Conservation (phyloP, 2,797 vertebrate genomes). For the Ctenosaura bakeri region DNA sequence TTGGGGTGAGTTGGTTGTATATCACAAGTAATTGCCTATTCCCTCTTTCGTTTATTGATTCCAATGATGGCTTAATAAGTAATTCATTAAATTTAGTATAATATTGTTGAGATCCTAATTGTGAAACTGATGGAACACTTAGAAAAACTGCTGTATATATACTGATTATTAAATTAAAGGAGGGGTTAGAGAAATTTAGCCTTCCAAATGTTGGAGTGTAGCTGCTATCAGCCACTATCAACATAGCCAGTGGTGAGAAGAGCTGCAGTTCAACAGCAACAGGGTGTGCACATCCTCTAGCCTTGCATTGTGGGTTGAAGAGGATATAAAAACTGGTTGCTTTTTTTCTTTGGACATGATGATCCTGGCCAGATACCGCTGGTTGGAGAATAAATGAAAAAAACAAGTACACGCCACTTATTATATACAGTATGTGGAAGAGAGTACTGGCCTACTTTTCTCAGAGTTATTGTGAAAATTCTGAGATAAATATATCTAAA, state of each 20-base stretch:
- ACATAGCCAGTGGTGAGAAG: not conserved
- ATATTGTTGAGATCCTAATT: not conserved
- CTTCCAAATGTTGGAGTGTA: not conserved
- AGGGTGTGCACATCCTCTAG: not conserved
- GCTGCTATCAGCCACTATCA: not conserved
- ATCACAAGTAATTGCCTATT: not conserved
- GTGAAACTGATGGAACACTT: not conserved
- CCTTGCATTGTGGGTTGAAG: not conserved
- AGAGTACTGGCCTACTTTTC: not conserved
- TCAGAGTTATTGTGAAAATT: not conserved
- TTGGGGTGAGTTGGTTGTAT: not conserved
- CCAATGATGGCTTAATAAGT: not conserved
- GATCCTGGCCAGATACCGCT: not conserved
- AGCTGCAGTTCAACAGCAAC: not conserved
- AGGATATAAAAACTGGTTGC: not conserved
- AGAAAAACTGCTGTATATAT: not conserved
- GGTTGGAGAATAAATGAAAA: not conserved
- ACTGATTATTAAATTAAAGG: no score
- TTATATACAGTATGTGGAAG: not conserved
- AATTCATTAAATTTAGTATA: constrained; percentile 1
- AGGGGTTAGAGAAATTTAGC: not conserved
- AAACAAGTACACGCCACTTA: not conserved
- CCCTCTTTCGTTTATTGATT: constrained; percentile 1
- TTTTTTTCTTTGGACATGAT: not conserved
- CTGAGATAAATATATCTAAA: not conserved